A percentile compares a stretch with the other conserved stretches of the same genome.
These are phyloP conservation scores for Cervus canadensis DNA, from an alignment of 2,113 vertebrate genomes.

Conservation along the genomic window DNA sequence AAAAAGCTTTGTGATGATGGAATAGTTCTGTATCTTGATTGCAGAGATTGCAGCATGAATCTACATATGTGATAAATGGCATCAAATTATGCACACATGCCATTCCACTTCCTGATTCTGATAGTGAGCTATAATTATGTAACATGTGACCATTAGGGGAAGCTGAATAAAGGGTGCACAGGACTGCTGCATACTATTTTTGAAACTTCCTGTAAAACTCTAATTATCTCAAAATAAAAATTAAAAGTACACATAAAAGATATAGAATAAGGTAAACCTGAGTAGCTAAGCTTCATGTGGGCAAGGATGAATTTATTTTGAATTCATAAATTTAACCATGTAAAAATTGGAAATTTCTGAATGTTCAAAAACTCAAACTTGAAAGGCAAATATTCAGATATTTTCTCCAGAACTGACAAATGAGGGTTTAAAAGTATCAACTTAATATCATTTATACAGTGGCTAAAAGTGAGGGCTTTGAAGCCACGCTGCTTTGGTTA, in stretches of 20 bases:
- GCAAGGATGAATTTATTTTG: background rate
- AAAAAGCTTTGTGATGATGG: background rate
- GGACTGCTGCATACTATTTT: background rate
- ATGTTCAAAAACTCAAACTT: background rate
- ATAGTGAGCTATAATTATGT: background rate
- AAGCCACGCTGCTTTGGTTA: background rate
- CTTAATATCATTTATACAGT: background rate
- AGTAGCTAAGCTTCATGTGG: background rate
- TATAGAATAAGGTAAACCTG: background rate
- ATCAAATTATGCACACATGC: background rate
- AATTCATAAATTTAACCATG: background rate
- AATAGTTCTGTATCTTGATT: background rate
- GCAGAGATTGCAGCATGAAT: background rate
- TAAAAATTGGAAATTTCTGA: background rate
- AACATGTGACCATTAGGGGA: background rate
- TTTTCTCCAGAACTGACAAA: background rate
- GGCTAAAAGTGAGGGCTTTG: background rate
- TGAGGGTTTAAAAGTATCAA: background rate
- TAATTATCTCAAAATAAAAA: conserved; percentile 18
- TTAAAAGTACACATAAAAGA: background rate
- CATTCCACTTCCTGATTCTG: background rate
- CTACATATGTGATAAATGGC: background rate
- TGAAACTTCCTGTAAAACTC: background rate
- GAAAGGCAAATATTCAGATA: background rate
- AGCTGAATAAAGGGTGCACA: background rate